Evolutionary conservation across 2,113 vertebrate genomes (phyloP).

Genomic region (Lathamus discolor): DNA sequence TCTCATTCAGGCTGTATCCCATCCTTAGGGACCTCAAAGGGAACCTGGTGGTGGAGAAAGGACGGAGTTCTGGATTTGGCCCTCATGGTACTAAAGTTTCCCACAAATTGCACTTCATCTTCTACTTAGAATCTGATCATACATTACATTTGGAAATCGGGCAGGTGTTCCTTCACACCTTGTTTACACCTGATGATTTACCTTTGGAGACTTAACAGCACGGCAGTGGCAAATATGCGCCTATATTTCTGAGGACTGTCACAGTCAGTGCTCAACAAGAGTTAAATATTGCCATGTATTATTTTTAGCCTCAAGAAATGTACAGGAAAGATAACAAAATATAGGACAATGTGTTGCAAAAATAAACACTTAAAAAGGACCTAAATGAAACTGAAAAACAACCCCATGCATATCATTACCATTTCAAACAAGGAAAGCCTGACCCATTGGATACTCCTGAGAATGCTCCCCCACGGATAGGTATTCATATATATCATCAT

Average conservation of each 20-base stretch:
- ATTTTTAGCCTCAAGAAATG: constrained; percentile 23
- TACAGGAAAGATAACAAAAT: background rate
- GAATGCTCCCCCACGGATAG: constrained; percentile 1
- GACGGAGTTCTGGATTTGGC: background rate
- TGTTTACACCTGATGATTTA: background rate
- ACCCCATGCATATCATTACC: constrained; percentile 4
- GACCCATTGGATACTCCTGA: constrained; percentile 16
- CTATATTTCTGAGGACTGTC: background rate
- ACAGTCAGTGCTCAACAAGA: background rate
- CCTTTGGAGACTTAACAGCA: background rate
- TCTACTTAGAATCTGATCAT: background rate
- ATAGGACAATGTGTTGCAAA: constrained; percentile 1
- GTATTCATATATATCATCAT: constrained; percentile 44
- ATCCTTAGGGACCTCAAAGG: background rate
- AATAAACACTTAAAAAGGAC: constrained; percentile 29
- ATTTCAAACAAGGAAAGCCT: constrained; percentile 31
- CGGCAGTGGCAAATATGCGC: background rate
- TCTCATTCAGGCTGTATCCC: background rate
- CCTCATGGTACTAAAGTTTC: background rate
- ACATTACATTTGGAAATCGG: background rate
- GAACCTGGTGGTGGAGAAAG: background rate
- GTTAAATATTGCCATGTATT: background rate
- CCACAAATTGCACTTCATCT: background rate
- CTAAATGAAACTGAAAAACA: constrained; percentile 39
- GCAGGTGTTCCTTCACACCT: background rate